Conservation (phyloP, 2,888 invertebrate species). For the Trachelus tabidus region DNA sequence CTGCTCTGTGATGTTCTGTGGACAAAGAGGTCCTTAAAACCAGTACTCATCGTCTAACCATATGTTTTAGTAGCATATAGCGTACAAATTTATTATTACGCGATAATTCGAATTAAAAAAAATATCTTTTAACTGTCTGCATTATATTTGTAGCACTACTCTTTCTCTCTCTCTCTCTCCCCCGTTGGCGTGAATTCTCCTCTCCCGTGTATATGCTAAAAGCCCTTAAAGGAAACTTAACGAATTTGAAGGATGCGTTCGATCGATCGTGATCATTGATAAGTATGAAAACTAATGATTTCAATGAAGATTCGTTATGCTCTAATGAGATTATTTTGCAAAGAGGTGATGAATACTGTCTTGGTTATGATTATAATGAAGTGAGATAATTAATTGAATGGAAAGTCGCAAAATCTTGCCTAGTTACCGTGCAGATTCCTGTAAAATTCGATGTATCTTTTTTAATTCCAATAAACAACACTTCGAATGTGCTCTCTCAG, state of each 20-base stretch:
- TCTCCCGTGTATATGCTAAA: neutral
- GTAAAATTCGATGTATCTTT: neutral
- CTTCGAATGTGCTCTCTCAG: neutral
- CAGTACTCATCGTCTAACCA: constrained; percentile 12
- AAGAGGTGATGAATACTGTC: neutral
- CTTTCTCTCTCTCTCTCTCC: neutral
- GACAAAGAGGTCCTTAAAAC: constrained; percentile 70
- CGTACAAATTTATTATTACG: neutral
- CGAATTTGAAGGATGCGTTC: neutral
- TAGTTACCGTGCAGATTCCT: neutral
- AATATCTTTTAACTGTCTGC: no score
- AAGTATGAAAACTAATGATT: neutral
- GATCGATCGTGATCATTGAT: neutral
- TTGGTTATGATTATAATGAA: neutral
- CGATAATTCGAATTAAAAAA: neutral
- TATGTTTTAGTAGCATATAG: neutral
- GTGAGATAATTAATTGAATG: neutral
- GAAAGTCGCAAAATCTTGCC: neutral
- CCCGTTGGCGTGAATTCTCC: neutral
- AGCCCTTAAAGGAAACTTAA: neutral
- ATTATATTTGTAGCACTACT: neutral
- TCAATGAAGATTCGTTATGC: neutral
- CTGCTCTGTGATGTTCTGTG: constrained; percentile 96
- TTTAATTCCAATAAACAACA: neutral
- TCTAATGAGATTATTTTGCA: neutral